phyloP scores from a whole-genome alignment of 2,113 vertebrate species.

The Eolophus roseicapilla region DNA sequence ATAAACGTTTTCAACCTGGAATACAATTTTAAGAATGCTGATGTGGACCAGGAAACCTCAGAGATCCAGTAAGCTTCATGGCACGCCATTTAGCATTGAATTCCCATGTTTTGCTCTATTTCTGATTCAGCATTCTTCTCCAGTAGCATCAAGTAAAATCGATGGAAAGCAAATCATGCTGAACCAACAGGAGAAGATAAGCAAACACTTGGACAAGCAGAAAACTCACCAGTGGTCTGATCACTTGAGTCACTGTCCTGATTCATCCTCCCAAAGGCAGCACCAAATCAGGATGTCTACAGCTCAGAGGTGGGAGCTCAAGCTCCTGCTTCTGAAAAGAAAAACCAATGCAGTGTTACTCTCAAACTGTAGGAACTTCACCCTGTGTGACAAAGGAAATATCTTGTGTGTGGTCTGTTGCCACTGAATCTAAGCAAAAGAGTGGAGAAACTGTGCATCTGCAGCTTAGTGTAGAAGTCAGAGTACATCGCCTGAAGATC shows the following conservation, averaged over 20 bases:
- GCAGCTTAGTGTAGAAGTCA: background rate
- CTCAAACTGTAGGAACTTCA: background rate
- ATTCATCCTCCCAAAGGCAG: background rate
- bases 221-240: constrained; percentile 33
- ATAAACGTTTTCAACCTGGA: background rate
- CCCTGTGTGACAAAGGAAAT: background rate
- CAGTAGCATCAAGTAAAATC: background rate
- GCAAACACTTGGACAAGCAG: background rate
- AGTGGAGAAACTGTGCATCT: background rate
- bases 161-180: background rate
- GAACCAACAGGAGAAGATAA: background rate
- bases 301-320: background rate
- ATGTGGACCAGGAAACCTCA: background rate
- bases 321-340: background rate
- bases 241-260: background rate
- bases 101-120: background rate
- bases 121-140: background rate
- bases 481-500: rapidly evolving
- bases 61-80: background rate
- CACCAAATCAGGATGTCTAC: background rate
- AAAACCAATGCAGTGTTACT: background rate
- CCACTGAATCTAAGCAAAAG: background rate
- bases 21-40: background rate
- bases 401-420: background rate
- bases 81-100: background rate